Percentiles rank a stretch among this genome's conserved stretches.
Conservation (phyloP, 1,140 invertebrate genomes). For the Diachasma alloeum region DNA sequence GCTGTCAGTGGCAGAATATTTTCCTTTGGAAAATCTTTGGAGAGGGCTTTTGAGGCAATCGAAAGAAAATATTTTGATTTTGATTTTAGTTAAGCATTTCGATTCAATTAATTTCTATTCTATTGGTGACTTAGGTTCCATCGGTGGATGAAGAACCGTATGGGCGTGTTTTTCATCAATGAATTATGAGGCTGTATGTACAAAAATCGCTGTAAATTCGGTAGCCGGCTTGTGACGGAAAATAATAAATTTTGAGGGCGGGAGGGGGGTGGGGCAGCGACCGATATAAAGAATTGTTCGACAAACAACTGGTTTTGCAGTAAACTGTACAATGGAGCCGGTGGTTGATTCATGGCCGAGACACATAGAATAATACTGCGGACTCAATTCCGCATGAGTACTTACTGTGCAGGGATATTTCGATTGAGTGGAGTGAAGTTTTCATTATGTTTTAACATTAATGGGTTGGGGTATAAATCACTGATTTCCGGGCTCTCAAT, state of each 20-base stretch:
- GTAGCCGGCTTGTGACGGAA: constrained; percentile 35
- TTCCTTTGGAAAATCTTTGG: background rate
- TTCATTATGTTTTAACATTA: no score
- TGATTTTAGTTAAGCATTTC: background rate
- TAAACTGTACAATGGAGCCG: constrained; percentile 49
- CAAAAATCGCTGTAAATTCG: background rate
- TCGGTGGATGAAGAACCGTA: background rate
- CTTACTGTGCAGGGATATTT: no score
- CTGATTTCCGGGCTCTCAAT: no score
- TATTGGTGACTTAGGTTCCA: background rate
- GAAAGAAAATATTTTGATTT: background rate
- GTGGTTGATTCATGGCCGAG: constrained; percentile 41
- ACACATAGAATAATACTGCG: background rate
- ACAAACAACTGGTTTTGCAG: constrained; percentile 38
- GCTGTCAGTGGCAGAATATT: background rate
- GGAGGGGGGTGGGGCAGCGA: background rate
- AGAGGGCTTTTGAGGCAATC: background rate
- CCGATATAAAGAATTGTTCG: constrained; percentile 41
- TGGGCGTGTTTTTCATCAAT: constrained; percentile 26
- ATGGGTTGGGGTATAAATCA: no score
- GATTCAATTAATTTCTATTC: background rate
- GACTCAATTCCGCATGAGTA: no score
- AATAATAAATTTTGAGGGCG: constrained; percentile 42
- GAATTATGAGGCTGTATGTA: background rate
- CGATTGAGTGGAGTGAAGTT: no score